A percentile compares a stretch with the other conserved stretches of the same genome.
phyloP scores from a whole-genome alignment of 1,140 invertebrate species.

The Calliphora vicina region DNA sequence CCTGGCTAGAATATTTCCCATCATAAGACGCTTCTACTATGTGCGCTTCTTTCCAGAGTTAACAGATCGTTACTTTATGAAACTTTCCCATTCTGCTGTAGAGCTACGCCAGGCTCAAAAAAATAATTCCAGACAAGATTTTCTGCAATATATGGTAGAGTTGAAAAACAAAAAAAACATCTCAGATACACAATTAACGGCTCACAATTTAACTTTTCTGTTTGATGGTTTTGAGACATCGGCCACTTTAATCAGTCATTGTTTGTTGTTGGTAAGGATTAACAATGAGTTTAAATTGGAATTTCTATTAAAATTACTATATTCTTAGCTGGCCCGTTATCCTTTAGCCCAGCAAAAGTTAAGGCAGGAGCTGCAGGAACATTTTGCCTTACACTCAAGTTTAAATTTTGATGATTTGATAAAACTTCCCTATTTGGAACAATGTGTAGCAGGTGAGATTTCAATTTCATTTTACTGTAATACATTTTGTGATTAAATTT shows the following conservation, averaged over 20 bases:
- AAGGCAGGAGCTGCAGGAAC: constrained; percentile 54
- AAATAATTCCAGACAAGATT: constrained; percentile 51
- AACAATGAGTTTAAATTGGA: background rate
- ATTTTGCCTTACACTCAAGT: constrained; percentile 30
- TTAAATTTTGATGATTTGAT: constrained; percentile 46
- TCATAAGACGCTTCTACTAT: constrained; percentile 41
- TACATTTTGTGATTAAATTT: background rate
- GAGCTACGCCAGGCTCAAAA: constrained; percentile 58
- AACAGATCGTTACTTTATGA: constrained; percentile 56
- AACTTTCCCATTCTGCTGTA: constrained; percentile 53
- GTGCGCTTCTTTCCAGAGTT: constrained; percentile 50
- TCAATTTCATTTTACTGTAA: background rate
- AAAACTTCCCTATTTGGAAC: constrained; percentile 53
- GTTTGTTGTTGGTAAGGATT: constrained; percentile 52
- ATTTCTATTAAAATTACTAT: background rate
- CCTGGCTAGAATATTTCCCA: constrained; percentile 47
- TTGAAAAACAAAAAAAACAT: constrained; percentile 62
- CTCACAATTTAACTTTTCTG: constrained; percentile 66
- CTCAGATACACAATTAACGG: constrained; percentile 68
- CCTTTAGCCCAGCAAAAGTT: constrained; percentile 47
- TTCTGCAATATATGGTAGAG: constrained; percentile 59
- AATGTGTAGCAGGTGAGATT: constrained; percentile 51
- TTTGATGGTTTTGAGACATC: constrained; percentile 72
- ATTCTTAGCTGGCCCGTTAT: constrained; percentile 50
- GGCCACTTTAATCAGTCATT: constrained; percentile 49